Base-by-base conservation (phyloP, 1,140 invertebrate genomes). In the Solenopsis invicta region DNA sequence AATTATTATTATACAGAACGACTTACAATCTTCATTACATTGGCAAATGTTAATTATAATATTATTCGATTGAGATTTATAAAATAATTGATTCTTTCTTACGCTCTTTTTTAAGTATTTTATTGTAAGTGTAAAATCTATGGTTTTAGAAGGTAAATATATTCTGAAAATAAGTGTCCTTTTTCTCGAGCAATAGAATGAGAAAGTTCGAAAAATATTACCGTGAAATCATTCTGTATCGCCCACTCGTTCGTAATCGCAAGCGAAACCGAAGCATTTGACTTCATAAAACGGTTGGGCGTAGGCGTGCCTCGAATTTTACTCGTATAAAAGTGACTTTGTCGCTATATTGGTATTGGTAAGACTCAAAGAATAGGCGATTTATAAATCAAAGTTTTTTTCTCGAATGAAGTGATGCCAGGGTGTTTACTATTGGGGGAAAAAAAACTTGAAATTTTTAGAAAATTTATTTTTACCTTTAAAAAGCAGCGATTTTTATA, bases 291-390 rank as follows among this genome's bases (percentile, higher is more conserved):
- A 78, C 56, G 69, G 82, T 90, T 78, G 71, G 66, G 52, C 86
- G 88, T 86, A 69, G 86, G 88, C 41, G 41, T 69, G 76, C 77
- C 56, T 56, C 54, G 48, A 62, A 41, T 74, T n/a, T 75, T 50
- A 89, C 85, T 90, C 88, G 81, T 48, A 76, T 77, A 90, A 90
- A 88, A 61, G 12, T 3, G 59, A n/a, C 41, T 29, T 62, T 12
- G 34, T 52, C 29, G 56, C 21, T 41, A 54, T 1, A 13, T 45
- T 50, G 21, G 13, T 12, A 64, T 34, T 62, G 37, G 13, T 56
- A 66, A 34, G 62, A 52, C 34, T 82, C 66, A 88, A 34, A 59
- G 59, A 84, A 56, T 76, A 78, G 59, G 84, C 64, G 61, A 87
- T 66, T 59, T 16, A 67, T 82, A 74, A 72, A 78, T 86, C 52